Base-by-base conservation (phyloP, 2,113 vertebrate genomes). In the Poeciliopsis prolifica region DNA sequence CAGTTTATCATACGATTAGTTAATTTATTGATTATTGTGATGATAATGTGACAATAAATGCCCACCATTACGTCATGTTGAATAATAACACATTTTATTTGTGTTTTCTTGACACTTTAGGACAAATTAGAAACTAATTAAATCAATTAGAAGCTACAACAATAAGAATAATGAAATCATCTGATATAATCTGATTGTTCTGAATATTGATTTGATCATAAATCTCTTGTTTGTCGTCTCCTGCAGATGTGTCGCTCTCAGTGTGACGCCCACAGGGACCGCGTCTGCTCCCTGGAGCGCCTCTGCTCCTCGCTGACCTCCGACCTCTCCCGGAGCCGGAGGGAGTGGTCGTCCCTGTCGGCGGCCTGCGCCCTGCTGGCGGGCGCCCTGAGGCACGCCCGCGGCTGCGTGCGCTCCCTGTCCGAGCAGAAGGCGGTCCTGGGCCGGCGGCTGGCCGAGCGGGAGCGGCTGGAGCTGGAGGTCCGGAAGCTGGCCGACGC, bases 331-430 rank as follows among this genome's bases (percentile, higher is more conserved):
- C 91, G 75, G 51, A 86, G 90, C 73, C 93, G 92, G 0, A 91
- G 84, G 61, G 94, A 97, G 31, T 92, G 94, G 1, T 86, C 87
- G 0, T 94, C 93, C 5, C 92, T 97, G 78, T 86, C 90, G 0
- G 96, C 96, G 3, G 35, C 35, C 35, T 97, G 96, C 42, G 92
- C 95, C 0, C 82, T 99, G 22, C 85, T 99, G 90, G 93, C 91
- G 6, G 97, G 96, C 10, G 95, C 95, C 0, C 79, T 97, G 14
- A 91, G 82, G 54, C 94, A 96, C 30, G 81, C 96, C 19, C 95
- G 94, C 42, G 84, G 80, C 61, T 90, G 95, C 3, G 74, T 89
- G 0, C n/a, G n/a, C 63, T 81, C 88, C 28, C 92, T 98, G 33
- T 89, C 89, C 26, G 80, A 77, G 3, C 97, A 99, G 90, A 96